phyloP scores from a whole-genome alignment of 2,888 invertebrate genomes.

The Philhelius pedissequus region DNA sequence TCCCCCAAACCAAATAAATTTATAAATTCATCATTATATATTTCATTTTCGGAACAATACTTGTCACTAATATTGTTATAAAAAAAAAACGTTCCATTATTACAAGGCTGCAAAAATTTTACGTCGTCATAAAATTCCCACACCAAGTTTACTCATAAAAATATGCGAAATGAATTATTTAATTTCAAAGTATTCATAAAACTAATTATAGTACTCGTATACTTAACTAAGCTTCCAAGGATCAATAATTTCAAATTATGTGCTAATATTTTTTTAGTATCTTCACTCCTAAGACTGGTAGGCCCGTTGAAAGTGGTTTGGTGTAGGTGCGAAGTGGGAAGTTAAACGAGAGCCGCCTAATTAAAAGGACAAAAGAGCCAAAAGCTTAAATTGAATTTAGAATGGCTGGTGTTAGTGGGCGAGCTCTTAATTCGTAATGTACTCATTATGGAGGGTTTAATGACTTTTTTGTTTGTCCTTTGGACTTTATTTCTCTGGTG shows the following conservation, averaged over 20 bases:
- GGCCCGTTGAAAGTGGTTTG: background rate
- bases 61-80: too few species aligned
- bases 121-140: background rate
- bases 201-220: background rate
- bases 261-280: background rate
- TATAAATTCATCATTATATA: too few species aligned
- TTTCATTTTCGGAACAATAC: too few species aligned
- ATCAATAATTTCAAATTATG: slow-evolving; percentile 12
- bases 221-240: background rate
- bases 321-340: background rate
- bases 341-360: background rate
- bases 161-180: background rate
- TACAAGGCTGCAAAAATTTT: too few species aligned
- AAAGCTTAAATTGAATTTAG: background rate
- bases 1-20: too few species aligned
- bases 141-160: background rate
- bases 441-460: slow-evolving; percentile 1
- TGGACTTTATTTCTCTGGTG: background rate
- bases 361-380: background rate
- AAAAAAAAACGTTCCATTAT: too few species aligned
- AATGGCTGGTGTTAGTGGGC: background rate
- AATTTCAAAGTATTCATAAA: background rate
- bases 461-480: background rate
- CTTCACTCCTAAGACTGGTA: too few species aligned
- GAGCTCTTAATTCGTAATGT: background rate